These are phyloP conservation scores for Argyra leucocephala DNA, from an alignment of 2,888 invertebrate species.

Conservation along the genomic window DNA sequence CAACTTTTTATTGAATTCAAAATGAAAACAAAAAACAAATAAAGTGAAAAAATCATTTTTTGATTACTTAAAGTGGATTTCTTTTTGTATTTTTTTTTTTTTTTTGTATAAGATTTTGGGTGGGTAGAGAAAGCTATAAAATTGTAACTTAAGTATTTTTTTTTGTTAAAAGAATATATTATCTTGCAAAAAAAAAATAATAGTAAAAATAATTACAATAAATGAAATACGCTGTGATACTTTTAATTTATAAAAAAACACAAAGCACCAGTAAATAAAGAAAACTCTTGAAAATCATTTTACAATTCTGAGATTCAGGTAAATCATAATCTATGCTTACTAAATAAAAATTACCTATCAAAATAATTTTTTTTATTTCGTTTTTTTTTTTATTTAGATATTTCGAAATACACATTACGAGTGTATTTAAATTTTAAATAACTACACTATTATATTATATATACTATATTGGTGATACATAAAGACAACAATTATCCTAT, in stretches of 20 bases:
- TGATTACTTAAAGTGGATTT: neutral
- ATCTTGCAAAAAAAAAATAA: neutral
- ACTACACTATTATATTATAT: no score
- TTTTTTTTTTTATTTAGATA: neutral
- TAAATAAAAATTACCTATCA: no score
- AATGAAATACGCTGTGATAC: neutral
- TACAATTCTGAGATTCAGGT: neutral
- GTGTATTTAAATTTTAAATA: no score
- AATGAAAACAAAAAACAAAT: neutral
- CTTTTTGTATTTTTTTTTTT: no score
- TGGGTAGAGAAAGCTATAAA: conserved; percentile 6
- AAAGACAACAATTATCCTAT: no score
- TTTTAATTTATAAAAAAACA: neutral
- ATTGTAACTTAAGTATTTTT: neutral
- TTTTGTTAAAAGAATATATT: neutral
- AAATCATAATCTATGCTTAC: no score
- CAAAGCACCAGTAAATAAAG: neutral
- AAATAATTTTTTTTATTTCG: no score
- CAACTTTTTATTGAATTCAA: neutral
- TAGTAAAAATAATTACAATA: no score
- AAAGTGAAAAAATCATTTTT: neutral
- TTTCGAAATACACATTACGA: no score
- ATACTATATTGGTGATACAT: no score
- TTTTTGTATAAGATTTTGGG: neutral
- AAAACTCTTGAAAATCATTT: neutral